These are phyloP conservation scores for Pseudomyrmex dendroicus DNA, from an alignment of 1,140 invertebrate species.

Conservation along the genomic window DNA sequence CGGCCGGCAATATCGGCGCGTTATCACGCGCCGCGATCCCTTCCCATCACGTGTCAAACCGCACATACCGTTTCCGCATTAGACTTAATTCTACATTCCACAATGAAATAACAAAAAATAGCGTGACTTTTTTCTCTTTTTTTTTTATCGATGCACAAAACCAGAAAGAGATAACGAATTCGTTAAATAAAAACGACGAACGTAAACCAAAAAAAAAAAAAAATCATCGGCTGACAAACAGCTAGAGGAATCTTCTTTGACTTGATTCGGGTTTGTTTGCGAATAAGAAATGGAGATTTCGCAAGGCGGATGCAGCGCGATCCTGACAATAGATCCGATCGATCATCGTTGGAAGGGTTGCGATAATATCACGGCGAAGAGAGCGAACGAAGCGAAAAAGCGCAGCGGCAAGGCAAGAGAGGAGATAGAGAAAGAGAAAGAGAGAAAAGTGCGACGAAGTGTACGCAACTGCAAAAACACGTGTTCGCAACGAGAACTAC, in stretches of 20 bases:
- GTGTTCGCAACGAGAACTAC: constrained; percentile 58
- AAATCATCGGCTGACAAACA: too few species aligned
- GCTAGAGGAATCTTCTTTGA: not conserved
- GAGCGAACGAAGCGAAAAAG: not conserved
- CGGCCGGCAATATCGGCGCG: constrained; percentile 51
- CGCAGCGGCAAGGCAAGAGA: not conserved
- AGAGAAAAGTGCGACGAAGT: constrained; percentile 10
- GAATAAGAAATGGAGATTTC: constrained; percentile 14
- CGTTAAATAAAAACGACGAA: too few species aligned
- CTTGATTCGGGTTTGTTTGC: constrained; percentile 25
- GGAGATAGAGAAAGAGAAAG: not conserved
- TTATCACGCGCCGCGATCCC: constrained; percentile 24
- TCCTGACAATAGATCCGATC: constrained; percentile 19
- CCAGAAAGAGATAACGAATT: too few species aligned
- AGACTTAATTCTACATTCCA: not conserved
- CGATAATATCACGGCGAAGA: constrained; percentile 13
- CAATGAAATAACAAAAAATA: not conserved
- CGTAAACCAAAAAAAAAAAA: too few species aligned
- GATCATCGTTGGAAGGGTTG: constrained; percentile 24
- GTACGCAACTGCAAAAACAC: constrained; percentile 61
- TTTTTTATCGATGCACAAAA: not conserved
- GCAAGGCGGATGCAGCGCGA: constrained; percentile 27
- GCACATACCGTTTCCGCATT: not conserved
- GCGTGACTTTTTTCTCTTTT: not conserved
- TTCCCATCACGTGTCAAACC: constrained; percentile 35